phyloP scores from a whole-genome alignment of 2,113 vertebrate genomes.

The Daubentonia madagascariensis region DNA sequence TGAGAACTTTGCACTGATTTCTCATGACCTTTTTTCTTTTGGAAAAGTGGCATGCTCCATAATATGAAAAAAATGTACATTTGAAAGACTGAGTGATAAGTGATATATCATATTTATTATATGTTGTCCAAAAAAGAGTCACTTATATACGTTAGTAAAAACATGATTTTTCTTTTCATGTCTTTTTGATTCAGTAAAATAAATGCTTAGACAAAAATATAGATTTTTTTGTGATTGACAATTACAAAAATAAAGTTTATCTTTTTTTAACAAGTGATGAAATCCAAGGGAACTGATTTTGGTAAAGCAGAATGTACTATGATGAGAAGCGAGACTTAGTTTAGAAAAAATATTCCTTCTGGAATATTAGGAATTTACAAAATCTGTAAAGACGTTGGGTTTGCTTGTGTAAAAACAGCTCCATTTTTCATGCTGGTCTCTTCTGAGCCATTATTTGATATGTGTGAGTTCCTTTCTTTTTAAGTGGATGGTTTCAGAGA shows the following conservation, averaged over 20 bases:
- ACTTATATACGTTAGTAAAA: conserved; percentile 85
- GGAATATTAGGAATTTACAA: conserved; percentile 45
- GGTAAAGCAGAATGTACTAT: conserved; percentile 31
- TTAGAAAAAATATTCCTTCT: conserved; percentile 37
- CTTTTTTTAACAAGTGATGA: conserved; percentile 86
- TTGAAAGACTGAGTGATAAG: conserved; percentile 86
- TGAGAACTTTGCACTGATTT: conserved; percentile 89
- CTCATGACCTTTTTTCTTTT: conserved; percentile 84
- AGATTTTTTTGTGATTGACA: conserved; percentile 85
- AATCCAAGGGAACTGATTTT: conserved; percentile 83
- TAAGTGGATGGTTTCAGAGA: background rate
- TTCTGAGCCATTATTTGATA: background rate
- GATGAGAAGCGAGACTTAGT: conserved; percentile 15
- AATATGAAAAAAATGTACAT: conserved; percentile 84
- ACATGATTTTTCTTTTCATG: conserved; percentile 83
- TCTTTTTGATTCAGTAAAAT: conserved; percentile 88
- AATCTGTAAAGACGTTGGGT: background rate
- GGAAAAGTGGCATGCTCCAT: conserved; percentile 89
- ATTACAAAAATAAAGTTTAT: conserved; percentile 89
- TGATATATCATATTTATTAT: conserved; percentile 92
- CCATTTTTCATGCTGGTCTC: background rate
- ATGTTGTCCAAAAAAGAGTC: conserved; percentile 86
- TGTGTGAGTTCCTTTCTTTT: background rate
- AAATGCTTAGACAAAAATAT: conserved; percentile 88
- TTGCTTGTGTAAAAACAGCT: conserved; percentile 38